These are phyloP conservation scores for Peromyscus melanophrys DNA, from an alignment of 2,797 vertebrate species.

Conservation along the genomic window DNA sequence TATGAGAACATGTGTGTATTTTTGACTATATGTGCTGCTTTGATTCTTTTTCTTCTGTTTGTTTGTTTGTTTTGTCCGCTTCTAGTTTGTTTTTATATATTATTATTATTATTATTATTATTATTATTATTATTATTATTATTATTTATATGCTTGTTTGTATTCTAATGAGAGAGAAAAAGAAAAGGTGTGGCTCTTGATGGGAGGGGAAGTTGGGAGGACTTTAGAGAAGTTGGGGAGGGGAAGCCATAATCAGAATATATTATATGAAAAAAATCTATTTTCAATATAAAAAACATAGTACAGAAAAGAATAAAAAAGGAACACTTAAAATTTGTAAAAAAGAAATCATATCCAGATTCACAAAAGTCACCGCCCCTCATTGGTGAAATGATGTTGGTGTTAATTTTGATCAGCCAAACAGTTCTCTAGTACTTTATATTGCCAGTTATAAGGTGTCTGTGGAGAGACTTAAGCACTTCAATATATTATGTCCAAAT, in stretches of 20 bases:
- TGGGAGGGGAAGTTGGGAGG: background rate
- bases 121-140: background rate
- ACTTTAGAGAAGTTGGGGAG: background rate
- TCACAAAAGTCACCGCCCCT: background rate
- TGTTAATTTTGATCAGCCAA: background rate
- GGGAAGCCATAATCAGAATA: background rate
- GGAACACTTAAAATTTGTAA: background rate
- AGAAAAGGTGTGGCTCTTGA: background rate
- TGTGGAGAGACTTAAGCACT: background rate
- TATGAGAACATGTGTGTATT: background rate
- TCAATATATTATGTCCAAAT: background rate
- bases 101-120: background rate
- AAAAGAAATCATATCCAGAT: background rate
- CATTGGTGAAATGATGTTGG: background rate
- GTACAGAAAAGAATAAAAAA: background rate
- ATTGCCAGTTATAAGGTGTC: background rate
- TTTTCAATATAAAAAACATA: background rate
- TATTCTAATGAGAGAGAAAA: background rate
- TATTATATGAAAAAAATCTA: background rate
- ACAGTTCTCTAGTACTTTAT: background rate
- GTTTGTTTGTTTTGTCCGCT: background rate
- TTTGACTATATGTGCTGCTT: background rate
- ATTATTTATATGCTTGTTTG: background rate
- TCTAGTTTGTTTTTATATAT: background rate
- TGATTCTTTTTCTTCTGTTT: background rate